phyloP scores from a whole-genome alignment of 2,113 vertebrate species.

The Limnothrissa miodon region DNA sequence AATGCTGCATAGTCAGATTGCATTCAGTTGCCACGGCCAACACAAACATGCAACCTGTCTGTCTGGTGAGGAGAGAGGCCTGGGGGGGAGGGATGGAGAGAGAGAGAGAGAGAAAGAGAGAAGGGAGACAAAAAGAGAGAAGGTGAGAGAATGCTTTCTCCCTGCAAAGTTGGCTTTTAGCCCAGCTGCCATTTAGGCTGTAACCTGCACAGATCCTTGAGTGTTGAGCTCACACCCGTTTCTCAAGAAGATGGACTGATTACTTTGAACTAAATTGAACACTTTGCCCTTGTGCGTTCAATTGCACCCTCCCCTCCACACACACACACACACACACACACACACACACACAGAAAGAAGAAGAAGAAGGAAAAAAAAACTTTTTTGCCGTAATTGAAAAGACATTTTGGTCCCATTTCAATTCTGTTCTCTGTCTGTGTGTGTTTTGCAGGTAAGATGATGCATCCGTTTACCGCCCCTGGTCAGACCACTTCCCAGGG shows the following conservation, averaged over 20 bases:
- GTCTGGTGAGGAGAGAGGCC: constrained; percentile 48
- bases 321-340: constrained; percentile 1
- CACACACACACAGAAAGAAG: constrained; percentile 21
- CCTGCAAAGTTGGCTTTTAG: constrained; percentile 31
- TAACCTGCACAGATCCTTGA: constrained; percentile 28
- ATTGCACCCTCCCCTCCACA: background rate
- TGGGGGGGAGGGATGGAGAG: background rate
- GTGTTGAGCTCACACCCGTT: constrained; percentile 20
- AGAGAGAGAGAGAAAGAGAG: background rate
- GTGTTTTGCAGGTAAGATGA: constrained; percentile 65
- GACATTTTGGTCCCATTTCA: constrained; percentile 3
- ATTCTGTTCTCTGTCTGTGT: constrained; percentile 34
- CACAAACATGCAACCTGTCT: constrained; percentile 62
- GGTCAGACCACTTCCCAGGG: constrained; percentile 21
- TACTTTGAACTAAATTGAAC: background rate
- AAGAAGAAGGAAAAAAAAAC: background rate
- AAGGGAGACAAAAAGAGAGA: background rate
- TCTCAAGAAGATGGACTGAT: background rate
- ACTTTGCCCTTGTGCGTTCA: background rate
- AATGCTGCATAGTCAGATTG: constrained; percentile 54
- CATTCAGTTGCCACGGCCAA: constrained; percentile 65
- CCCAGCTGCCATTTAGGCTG: constrained; percentile 20
- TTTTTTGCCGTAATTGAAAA: background rate
- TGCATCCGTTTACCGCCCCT: constrained; percentile 30
- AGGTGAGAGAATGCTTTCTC: constrained; percentile 11